Percentiles rank a stretch among this genome's conserved stretches.
Evolutionary conservation across 2,888 invertebrate species (phyloP).

Genomic region (Saturnia japonica): DNA sequence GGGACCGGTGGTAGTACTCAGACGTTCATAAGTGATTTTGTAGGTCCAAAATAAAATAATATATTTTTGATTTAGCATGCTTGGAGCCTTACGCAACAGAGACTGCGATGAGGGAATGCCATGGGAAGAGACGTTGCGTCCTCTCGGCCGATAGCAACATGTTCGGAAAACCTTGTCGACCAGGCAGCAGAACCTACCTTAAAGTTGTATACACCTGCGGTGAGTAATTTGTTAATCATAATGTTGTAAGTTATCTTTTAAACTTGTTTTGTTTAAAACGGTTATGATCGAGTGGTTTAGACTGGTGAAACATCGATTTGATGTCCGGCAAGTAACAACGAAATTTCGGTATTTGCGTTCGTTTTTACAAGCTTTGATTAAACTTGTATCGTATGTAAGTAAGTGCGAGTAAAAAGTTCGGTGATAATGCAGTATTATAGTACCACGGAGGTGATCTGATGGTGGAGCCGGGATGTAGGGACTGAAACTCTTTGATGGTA

Average conservation of each 20-base stretch:
- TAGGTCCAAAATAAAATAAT: not conserved
- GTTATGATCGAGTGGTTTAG: not conserved
- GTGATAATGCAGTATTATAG: too few species aligned
- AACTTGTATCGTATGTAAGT: too few species aligned
- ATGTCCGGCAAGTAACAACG: too few species aligned
- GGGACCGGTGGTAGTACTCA: too few species aligned
- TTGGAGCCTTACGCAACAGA: slow-evolving; percentile 95
- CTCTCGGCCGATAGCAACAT: slow-evolving; percentile 90
- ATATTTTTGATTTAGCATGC: slow-evolving; percentile 84
- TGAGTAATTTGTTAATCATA: slow-evolving; percentile 20
- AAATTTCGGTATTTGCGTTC: too few species aligned
- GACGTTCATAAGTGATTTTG: too few species aligned
- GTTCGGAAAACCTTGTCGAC: slow-evolving; percentile 91
- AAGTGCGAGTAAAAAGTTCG: too few species aligned
- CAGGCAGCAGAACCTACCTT: slow-evolving; percentile 90
- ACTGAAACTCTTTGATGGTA: too few species aligned
- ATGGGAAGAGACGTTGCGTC: slow-evolving; percentile 90
- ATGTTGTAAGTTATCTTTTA: not conserved
- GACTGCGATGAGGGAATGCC: slow-evolving; percentile 93
- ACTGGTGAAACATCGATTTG: too few species aligned
- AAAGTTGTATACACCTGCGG: slow-evolving; percentile 88
- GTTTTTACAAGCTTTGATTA: too few species aligned
- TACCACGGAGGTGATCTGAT: too few species aligned
- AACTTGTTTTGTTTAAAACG: not conserved
- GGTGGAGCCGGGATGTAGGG: too few species aligned